phyloP scores from a whole-genome alignment of 2,113 vertebrate genomes.

The Prietella phreatophila region DNA sequence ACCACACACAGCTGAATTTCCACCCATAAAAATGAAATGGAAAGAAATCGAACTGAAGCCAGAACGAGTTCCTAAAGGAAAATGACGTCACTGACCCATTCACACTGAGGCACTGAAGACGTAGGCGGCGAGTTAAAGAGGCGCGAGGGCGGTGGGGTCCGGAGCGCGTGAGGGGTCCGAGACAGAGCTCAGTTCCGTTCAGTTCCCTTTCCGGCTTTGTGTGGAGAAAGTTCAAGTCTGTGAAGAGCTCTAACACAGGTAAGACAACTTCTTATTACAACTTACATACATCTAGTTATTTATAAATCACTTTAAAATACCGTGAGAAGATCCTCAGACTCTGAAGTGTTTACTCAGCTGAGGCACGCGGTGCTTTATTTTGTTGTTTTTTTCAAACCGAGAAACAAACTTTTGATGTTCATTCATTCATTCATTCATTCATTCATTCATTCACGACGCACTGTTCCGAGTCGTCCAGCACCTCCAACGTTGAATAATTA shows the following conservation, averaged over 20 bases:
- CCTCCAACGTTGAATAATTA: accelerated
- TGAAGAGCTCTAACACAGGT: slow-evolving; percentile 49
- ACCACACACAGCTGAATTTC: no score
- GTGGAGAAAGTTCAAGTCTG: slow-evolving; percentile 18
- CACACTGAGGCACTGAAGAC: background rate
- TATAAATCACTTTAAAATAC: no score
- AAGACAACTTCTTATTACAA: background rate
- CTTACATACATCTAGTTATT: background rate
- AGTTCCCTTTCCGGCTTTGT: slow-evolving; percentile 26
- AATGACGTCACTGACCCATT: background rate
- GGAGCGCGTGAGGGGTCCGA: background rate
- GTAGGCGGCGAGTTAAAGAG: slow-evolving; percentile 1
- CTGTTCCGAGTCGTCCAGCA: background rate
- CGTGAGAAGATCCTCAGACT: no score
- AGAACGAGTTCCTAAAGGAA: no score
- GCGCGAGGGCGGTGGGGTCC: slow-evolving; percentile 25
- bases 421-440: background rate
- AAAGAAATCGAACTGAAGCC: background rate
- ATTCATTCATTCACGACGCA: background rate
- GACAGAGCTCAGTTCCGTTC: background rate
- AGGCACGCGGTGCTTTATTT: no score
- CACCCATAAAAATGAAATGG: background rate
- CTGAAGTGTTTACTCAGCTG: background rate
- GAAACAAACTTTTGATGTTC: background rate
- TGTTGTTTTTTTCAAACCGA: background rate